Base-by-base conservation (phyloP, 2,113 vertebrate species). In the Tichodroma muraria region DNA sequence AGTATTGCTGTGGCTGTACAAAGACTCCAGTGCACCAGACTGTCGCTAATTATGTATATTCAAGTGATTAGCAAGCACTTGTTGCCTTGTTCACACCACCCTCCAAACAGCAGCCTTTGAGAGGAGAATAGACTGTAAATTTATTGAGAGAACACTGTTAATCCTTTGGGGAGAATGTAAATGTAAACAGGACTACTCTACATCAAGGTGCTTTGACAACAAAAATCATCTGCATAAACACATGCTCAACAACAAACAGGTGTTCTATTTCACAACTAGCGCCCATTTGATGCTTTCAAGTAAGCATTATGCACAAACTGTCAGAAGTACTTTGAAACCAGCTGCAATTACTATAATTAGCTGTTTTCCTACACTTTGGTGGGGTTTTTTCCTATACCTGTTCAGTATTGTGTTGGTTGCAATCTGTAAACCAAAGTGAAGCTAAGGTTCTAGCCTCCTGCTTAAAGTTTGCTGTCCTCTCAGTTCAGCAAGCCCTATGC, bases 161-260 rank as follows among this genome's bases (percentile, higher is more conserved):
- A 98, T 98, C 98, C 97, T 98, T 98, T 97, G 96, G 98, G 98
- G 97, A 97, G 97, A 96, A 97, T 95, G 96, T 96, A 98, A 97
- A 97, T 98, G 97, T 98, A 98, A 98, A 98, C 98, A 98, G 97
- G 97, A 96, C 97, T 98, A 97, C 97, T 98, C 97, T 94, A 97
- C 98, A 98, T 98, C 98, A 98, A 98, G 98, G 98, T 98, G 98
- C 98, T 98, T 98, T 98, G 98, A 98, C 98, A 98, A 98, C 98
- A 98, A 97, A 98, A 98, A 98, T 98, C 98, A 98, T 98, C 98
- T 98, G 98, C 98, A 98, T 98, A 98, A 98, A 98, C 98, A 98
- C 97, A 98, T 97, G 97, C 97, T 98, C 97, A 98, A 98, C 98
- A 98, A 98, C 98, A 98, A 98, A 98, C 98, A 99, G 98, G 98